Conservation (phyloP, 2,797 vertebrate species). For the Cirrhinus mrigala region DNA sequence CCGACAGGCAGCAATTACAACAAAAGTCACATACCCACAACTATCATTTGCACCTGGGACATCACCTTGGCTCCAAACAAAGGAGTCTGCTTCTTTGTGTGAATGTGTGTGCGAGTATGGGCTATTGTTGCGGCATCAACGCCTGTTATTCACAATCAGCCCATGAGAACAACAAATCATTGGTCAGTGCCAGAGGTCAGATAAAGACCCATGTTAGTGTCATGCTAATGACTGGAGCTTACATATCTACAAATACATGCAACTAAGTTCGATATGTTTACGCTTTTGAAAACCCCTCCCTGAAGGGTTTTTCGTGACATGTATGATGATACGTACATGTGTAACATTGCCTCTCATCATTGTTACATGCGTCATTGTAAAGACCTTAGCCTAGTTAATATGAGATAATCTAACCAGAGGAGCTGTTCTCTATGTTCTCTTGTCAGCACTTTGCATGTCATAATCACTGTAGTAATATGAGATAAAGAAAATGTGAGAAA, state of each 20-base stretch:
- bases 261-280: background rate
- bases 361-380: constrained; percentile 18
- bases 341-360: constrained; percentile 6
- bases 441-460: background rate
- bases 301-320: background rate
- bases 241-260: background rate
- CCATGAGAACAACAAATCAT: constrained; percentile 76
- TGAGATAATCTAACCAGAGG: constrained; percentile 75
- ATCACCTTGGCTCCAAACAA: constrained; percentile 51
- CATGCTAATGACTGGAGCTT: constrained; percentile 14
- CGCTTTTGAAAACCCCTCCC: background rate
- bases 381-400: constrained; percentile 27
- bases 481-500: constrained; percentile 20
- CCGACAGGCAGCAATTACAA: constrained; percentile 15
- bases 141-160: constrained; percentile 72
- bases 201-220: constrained; percentile 25
- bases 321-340: constrained; percentile 8
- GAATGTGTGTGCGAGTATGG: constrained; percentile 33
- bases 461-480: background rate
- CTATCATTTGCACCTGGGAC: constrained; percentile 44
- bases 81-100: constrained; percentile 52
- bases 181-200: constrained; percentile 48
- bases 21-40: constrained; percentile 31
- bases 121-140: constrained; percentile 38
- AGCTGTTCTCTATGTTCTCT: constrained; percentile 52